Base-by-base conservation (phyloP, 2,888 invertebrate genomes). In the Chymomyza caudatula region DNA sequence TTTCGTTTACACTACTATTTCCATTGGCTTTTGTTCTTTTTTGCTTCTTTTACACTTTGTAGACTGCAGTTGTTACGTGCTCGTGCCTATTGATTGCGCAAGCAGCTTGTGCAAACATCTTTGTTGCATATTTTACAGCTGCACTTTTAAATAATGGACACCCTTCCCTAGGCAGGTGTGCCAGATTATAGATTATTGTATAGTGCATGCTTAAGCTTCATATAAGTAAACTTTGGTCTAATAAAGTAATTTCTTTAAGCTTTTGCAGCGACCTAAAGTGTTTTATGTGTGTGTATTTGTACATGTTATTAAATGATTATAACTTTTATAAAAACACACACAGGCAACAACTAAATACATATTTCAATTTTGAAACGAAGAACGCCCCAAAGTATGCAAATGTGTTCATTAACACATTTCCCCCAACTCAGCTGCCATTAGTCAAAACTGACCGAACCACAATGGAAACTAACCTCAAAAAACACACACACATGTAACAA, bases 341-440 rank as follows among this genome's bases (percentile, higher is more conserved):
- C 11, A 4, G 29, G 29, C 29, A 5, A 6, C 25, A 29, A 37
- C 29, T 3, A 37, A 37, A 11, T 11, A 11, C 20, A 51, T 51
- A 19, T 51, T 51, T 51, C 51, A 51, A 51, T 53, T 53, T 53
- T 53, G 20, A 44, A 51, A 51, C 19, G 8, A 51, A 51, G 22
- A 51, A 19, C 13, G 51, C 63, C 54, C 63, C 60, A 67, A 77
- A 62, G 60, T 77, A 77, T 69, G 77, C 75, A 79, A 77, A 77
- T 79, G 69, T 74, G 73, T 73, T 76, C 73, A 81, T 78, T 80
- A 81, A 68, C 76, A 78, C 78, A 78, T 80, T 77, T 73, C 65
- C 64, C 29, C 63, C 78, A 74, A 67, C 80, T 65, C 69, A 79
- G 67, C 71, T 71, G 77, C 77, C 74, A 77, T 77, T 77, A 77